Conservation (phyloP, 2,797 vertebrate species). For the Sarcophilus harrisii region DNA sequence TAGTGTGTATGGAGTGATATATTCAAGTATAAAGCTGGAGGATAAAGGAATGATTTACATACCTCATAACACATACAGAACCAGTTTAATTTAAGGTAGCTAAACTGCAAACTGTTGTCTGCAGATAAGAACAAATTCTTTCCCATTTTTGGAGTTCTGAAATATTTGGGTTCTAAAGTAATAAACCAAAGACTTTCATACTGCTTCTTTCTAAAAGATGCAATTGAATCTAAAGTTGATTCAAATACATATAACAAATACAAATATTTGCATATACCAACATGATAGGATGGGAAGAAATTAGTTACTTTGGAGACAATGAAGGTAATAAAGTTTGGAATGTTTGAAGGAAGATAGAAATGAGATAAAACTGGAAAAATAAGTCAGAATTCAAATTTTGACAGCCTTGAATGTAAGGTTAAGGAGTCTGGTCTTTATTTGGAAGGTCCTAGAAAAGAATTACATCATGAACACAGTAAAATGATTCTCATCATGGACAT, state of each 20-base stretch:
- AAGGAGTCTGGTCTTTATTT: neutral
- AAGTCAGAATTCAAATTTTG: neutral
- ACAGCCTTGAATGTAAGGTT: neutral
- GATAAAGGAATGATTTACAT: constrained; percentile 52
- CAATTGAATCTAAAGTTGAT: neutral
- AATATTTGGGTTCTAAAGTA: neutral
- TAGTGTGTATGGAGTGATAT: constrained; percentile 37
- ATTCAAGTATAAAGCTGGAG: constrained; percentile 45
- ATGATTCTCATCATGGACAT: neutral
- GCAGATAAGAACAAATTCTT: neutral
- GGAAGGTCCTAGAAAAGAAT: neutral
- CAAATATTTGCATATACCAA: neutral
- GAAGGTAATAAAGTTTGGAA: neutral
- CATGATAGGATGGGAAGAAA: neutral
- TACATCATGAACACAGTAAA: neutral
- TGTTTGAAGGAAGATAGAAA: neutral
- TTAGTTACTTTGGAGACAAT: neutral
- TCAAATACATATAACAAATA: neutral
- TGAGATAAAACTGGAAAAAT: neutral
- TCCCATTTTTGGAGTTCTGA: neutral
- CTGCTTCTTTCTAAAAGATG: neutral
- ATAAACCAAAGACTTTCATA: neutral
- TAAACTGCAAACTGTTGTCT: neutral
- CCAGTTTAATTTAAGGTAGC: neutral
- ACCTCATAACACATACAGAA: constrained; percentile 42